Evolutionary conservation across 2,888 invertebrate species (phyloP), one percentile per base, ranked within the genome.

Genomic region (Dryomyza anilis): DNA sequence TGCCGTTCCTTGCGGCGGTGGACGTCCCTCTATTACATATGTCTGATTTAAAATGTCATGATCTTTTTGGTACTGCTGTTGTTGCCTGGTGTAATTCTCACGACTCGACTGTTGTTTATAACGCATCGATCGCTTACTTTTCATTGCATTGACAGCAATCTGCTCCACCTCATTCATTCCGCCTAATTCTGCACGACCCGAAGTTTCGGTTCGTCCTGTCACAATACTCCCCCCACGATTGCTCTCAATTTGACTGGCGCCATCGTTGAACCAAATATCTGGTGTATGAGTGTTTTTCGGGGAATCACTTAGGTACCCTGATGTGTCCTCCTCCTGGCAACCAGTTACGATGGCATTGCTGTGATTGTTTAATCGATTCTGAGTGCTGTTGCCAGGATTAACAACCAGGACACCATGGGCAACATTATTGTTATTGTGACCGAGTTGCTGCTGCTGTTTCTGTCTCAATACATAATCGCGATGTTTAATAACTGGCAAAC

Each of bases 271-370:
- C 84, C 84, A 84, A 70, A 83, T 81, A 69, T 86, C 86, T 25
- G 86, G 85, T 6, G 84, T 84, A 63, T 82, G 86, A 33, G 78
- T 75, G 66, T 87, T 86, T 76, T 87, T 87, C 62, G 81, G 81
- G 55, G 90, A 91, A 78, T 93, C 93, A 79, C 93, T 93, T 56
- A 92, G 91, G 82, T 94, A 93, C 39, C 93, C 93, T 30, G 93
- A 93, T 62, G 93, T 93, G 76, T 93, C 92, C 39, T 90, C 90
- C 76, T 90, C 91, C 60, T 85, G 86, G 76, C 81, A 80, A 81
- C 82, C 81, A 29, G 69, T 70, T 36, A 70, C 55, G 14, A 33
- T 85, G 55, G 46, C 23, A n/a, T 39, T 39, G 67, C n/a, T n/a
- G n/a, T n/a, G 61, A 65, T 66, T 69, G 25, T 55, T 55, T 36